phyloP scores from a whole-genome alignment of 2,888 invertebrate species.

The Nebria brevicollis region DNA sequence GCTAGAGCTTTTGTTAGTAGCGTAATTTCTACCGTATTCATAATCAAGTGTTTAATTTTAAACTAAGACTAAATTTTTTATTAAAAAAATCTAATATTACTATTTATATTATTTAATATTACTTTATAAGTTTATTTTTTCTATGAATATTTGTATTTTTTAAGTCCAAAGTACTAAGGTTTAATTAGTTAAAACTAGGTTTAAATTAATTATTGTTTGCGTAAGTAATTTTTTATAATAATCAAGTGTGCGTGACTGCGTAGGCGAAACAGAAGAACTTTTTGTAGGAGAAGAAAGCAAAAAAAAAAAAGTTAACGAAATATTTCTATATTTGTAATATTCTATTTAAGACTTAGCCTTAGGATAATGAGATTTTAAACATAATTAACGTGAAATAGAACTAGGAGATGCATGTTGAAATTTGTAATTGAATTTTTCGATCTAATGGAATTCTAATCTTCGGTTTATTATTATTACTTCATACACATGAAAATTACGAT shows the following conservation, averaged over 20 bases:
- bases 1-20: too few relatives aligned
- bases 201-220: not conserved
- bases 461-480: not conserved
- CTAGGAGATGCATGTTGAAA: not conserved
- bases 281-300: not conserved
- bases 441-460: not conserved
- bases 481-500: not conserved
- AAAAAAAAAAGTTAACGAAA: not conserved
- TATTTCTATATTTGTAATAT: not conserved
- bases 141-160: not conserved
- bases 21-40: too few relatives aligned
- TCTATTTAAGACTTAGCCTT: not conserved
- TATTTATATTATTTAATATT: too few relatives aligned
- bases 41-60: too few relatives aligned
- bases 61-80: too few relatives aligned
- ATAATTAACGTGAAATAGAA: not conserved
- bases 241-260: not conserved
- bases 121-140: too few relatives aligned
- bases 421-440: not conserved
- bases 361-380: not conserved
- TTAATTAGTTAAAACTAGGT: not conserved
- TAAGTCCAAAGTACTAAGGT: not conserved
- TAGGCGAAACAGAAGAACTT: not conserved
- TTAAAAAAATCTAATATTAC: too few relatives aligned
- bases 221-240: not conserved